phyloP scores from a whole-genome alignment of 2,113 vertebrate genomes.

The Numida meleagris region DNA sequence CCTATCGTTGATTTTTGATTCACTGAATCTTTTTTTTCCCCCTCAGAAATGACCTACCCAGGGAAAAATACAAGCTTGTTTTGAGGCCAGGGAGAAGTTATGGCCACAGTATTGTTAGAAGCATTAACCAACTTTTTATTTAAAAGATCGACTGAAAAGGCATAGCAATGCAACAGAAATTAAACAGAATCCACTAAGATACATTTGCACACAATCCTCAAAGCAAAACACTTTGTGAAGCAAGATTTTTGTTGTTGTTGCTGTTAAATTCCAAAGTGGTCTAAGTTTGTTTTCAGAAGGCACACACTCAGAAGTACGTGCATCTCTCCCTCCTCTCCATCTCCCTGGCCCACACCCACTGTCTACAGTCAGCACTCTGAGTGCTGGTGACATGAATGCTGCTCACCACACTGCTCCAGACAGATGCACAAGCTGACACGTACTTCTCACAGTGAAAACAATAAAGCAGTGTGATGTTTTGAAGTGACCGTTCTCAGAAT shows the following conservation, averaged over 20 bases:
- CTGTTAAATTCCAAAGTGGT: background rate
- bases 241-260: background rate
- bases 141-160: background rate
- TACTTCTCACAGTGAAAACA: background rate
- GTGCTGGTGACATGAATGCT: background rate
- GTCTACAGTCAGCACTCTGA: background rate
- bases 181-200: background rate
- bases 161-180: background rate
- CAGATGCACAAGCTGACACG: background rate
- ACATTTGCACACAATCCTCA: background rate
- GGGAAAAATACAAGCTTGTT: background rate
- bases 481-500: background rate
- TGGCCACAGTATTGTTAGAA: background rate
- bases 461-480: background rate
- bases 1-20: background rate
- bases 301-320: background rate
- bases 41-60: fast-evolving
- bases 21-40: background rate
- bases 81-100: background rate
- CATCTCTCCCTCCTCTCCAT: background rate
- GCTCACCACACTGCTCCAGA: background rate
- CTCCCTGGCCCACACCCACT: background rate
- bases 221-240: background rate
- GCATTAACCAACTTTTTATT: background rate
- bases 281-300: background rate